phyloP scores from a whole-genome alignment of 1,140 invertebrate species.

The Parasteatoda tepidariorum region DNA sequence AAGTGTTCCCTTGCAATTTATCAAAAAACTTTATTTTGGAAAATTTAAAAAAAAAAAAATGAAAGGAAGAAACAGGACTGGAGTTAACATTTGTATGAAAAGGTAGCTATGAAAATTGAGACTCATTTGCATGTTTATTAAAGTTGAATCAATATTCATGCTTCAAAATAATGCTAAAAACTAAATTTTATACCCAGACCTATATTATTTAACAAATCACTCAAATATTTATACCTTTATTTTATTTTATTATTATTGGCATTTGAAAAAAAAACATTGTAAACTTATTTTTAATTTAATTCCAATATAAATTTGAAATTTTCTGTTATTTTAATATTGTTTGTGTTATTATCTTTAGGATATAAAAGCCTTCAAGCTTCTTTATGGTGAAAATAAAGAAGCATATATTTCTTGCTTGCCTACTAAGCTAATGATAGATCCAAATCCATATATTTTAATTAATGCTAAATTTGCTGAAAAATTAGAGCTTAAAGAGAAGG shows the following conservation, averaged over 20 bases:
- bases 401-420: conserved; percentile 24
- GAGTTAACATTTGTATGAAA: too few species aligned
- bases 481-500: conserved; percentile 6
- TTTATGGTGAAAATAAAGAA: conserved; percentile 22
- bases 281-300: neutral
- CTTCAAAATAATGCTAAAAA: too few species aligned
- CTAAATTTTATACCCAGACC: neutral
- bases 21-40: too few species aligned
- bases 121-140: too few species aligned
- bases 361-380: conserved; percentile 11
- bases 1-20: too few species aligned
- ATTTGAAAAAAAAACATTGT: neutral
- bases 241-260: too few species aligned
- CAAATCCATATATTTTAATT: neutral
- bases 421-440: neutral
- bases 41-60: too few species aligned
- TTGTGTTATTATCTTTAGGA: neutral
- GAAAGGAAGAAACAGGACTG: too few species aligned
- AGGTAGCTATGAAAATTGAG: too few species aligned
- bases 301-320: too few species aligned
- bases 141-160: too few species aligned
- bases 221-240: too few species aligned
- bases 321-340: neutral
- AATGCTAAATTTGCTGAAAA: conserved; percentile 41
- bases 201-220: neutral